phyloP scores from a whole-genome alignment of 2,113 vertebrate genomes.

The Sebastes schlegelii region DNA sequence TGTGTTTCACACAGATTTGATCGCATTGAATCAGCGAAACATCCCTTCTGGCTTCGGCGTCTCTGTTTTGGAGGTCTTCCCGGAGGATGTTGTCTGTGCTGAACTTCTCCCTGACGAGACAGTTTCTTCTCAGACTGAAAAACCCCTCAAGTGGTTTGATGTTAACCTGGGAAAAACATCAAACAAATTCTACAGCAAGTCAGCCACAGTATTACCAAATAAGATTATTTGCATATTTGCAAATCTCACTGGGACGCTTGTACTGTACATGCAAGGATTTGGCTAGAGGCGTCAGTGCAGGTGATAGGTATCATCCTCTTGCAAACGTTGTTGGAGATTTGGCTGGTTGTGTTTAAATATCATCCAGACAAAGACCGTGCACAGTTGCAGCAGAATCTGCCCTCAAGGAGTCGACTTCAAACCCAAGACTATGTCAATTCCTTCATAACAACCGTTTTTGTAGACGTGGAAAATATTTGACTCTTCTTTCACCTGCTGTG shows the following conservation, averaged over 20 bases:
- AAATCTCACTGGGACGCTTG: neutral
- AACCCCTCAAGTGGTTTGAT: too few species aligned
- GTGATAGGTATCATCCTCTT: neutral
- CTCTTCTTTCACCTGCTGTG: neutral
- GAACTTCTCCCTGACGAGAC: too few species aligned
- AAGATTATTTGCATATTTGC: neutral
- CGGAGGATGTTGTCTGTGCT: neutral
- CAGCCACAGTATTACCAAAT: neutral
- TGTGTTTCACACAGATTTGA: neutral
- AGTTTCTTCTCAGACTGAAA: too few species aligned
- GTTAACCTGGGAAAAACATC: too few species aligned
- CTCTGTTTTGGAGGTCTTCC: neutral
- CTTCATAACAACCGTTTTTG: neutral
- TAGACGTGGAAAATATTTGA: conserved; percentile 1
- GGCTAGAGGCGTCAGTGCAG: conserved; percentile 2
- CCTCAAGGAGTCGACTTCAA: neutral
- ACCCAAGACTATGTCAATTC: neutral
- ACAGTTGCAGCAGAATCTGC: neutral
- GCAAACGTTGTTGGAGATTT: neutral
- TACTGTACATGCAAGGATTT: neutral
- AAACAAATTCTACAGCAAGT: neutral
- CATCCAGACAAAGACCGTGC: conserved; percentile 15
- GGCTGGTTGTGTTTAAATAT: neutral
- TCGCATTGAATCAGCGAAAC: neutral
- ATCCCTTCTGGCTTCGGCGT: neutral